Evolutionary conservation across 2,888 invertebrate genomes (phyloP).

Genomic region (Phymatocera aterrima): DNA sequence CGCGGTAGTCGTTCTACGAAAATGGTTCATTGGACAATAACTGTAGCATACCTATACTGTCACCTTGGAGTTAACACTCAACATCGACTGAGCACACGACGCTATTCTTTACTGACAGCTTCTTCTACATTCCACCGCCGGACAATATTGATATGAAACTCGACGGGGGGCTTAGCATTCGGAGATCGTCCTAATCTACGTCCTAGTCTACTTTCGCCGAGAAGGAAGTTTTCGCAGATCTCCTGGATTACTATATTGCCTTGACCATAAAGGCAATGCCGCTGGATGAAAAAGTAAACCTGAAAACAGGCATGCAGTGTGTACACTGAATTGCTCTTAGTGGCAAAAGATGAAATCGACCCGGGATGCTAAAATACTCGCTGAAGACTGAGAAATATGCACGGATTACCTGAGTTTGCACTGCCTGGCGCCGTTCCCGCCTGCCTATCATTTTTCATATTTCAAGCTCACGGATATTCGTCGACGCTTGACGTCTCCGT

Average conservation of each 20-base stretch:
- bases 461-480: slow-evolving; percentile 57
- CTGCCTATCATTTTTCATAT: slow-evolving; percentile 65
- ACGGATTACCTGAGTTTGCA: not conserved
- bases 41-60: not conserved
- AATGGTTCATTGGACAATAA: slow-evolving; percentile 11
- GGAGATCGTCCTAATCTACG: too few relatives aligned
- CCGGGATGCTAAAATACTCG: too few relatives aligned
- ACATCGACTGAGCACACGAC: not conserved
- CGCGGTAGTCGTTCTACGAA: not conserved
- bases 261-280: too few relatives aligned
- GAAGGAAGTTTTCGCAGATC: too few relatives aligned
- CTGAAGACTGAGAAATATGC: not conserved
- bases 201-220: too few relatives aligned
- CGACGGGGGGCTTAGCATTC: too few relatives aligned
- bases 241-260: too few relatives aligned
- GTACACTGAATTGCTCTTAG: too few relatives aligned
- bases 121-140: not conserved
- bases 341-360: too few relatives aligned
- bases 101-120: not conserved
- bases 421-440: slow-evolving; percentile 46
- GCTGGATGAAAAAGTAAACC: too few relatives aligned
- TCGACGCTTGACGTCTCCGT: slow-evolving; percentile 60
- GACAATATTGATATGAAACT: too few relatives aligned
- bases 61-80: not conserved
- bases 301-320: too few relatives aligned